phyloP scores from a whole-genome alignment of 2,797 vertebrate species.

The Leuciscus waleckii region DNA sequence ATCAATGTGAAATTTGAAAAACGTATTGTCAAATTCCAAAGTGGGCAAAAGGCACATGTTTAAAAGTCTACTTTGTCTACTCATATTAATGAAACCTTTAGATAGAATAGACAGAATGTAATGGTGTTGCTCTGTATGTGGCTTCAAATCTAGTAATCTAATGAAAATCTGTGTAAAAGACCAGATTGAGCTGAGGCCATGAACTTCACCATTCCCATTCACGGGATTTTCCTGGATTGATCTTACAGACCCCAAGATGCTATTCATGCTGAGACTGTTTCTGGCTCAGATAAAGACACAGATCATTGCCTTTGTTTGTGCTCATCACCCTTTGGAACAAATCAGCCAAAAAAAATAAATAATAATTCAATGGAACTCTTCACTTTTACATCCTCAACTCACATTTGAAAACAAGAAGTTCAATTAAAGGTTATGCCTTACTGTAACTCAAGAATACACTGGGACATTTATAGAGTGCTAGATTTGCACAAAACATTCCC shows the following conservation, averaged over 20 bases:
- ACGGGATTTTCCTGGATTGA: constrained; percentile 41
- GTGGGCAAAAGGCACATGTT: background rate
- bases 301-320: background rate
- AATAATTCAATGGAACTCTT: background rate
- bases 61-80: background rate
- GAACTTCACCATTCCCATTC: constrained; percentile 44
- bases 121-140: background rate
- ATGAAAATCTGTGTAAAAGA: background rate
- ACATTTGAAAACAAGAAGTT: constrained; percentile 43
- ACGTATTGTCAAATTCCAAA: background rate
- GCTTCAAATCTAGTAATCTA: background rate
- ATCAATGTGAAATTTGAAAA: background rate
- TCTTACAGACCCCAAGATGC: background rate
- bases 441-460: constrained; percentile 33
- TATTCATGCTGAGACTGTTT: constrained; percentile 18
- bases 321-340: constrained; percentile 2
- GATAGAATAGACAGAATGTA: background rate
- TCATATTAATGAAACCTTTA: background rate
- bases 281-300: constrained; percentile 47
- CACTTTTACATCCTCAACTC: background rate
- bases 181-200: background rate
- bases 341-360: background rate
- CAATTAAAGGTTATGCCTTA: constrained; percentile 39
- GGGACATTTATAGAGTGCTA: constrained; percentile 46
- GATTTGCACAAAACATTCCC: constrained; percentile 19